phyloP scores from a whole-genome alignment of 30 jellyfish, hydroid and myxozoan genomes.

The Hydractinia symbiolongicarpus region DNA sequence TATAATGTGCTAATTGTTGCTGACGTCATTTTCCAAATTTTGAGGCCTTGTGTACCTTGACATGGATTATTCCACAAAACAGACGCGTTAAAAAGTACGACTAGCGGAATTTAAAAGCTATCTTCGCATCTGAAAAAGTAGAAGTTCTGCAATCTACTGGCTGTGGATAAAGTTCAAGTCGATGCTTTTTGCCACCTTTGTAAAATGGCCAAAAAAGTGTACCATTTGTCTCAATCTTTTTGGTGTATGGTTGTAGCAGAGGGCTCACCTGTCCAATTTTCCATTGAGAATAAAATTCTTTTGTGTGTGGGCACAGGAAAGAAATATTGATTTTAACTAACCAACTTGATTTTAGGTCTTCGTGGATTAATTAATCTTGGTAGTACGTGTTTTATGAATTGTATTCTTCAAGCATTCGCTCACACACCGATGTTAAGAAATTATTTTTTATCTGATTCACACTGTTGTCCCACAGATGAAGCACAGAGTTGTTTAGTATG shows the following conservation, averaged over 20 bases:
- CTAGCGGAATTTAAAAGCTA: too few relatives aligned
- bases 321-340: background rate
- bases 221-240: background rate
- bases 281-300: background rate
- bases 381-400: conserved; percentile 85
- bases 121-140: too few relatives aligned
- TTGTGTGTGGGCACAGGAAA: background rate
- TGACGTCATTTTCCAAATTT: too few relatives aligned
- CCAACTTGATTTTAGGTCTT: conserved; percentile 33
- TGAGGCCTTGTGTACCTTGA: too few relatives aligned
- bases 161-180: too few relatives aligned
- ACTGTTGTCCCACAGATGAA: conserved; percentile 80
- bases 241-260: background rate
- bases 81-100: too few relatives aligned
- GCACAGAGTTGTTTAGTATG: conserved; percentile 74
- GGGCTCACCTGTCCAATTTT: background rate
- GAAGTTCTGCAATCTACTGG: too few relatives aligned
- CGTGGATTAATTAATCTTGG: conserved; percentile 88
- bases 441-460: conserved; percentile 74
- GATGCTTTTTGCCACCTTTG: too few relatives aligned
- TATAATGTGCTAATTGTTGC: too few relatives aligned
- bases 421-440: conserved; percentile 91
- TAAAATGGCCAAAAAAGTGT: background rate
- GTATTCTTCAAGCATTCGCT: conserved; percentile 74
- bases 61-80: too few relatives aligned